These are phyloP conservation scores for Sisor rabdophorus DNA, from an alignment of 2,113 vertebrate species.

Conservation along the genomic window DNA sequence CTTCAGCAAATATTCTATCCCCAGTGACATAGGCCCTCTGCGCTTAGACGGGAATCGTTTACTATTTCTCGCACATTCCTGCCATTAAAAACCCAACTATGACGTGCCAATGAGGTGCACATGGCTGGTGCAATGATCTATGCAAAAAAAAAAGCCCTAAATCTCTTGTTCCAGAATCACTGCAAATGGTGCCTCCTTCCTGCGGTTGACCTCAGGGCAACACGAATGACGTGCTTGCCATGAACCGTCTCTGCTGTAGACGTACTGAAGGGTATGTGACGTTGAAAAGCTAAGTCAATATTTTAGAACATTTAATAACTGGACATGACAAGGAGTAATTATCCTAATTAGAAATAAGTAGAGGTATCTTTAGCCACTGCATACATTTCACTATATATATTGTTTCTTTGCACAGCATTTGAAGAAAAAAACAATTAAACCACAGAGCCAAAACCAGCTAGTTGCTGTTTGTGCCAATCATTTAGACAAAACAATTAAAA, in stretches of 20 bases:
- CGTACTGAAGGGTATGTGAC: not conserved
- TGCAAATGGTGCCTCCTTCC: conserved; percentile 30
- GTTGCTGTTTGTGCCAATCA: not conserved
- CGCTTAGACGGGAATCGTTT: conserved; percentile 1
- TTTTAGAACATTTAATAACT: not conserved
- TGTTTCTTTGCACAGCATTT: not conserved
- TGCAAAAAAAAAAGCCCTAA: not conserved
- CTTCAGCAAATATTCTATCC: conserved; percentile 25
- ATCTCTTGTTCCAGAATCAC: not conserved
- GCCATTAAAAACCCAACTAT: conserved; percentile 5
- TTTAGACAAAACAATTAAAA: not conserved
- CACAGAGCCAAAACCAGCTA: not conserved
- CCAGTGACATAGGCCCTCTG: not conserved
- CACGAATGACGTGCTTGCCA: not conserved
- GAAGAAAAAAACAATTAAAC: not conserved
- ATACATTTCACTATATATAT: not conserved
- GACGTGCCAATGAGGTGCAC: conserved; percentile 15
- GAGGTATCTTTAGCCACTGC: too few relatives aligned
- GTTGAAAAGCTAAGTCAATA: not conserved
- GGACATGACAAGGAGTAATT: not conserved
- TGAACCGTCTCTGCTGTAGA: conserved; percentile 3
- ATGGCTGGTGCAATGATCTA: conserved; percentile 21
- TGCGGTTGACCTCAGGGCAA: conserved; percentile 22
- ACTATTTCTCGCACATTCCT: not conserved
- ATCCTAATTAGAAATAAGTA: not conserved